Evolutionary conservation across 2,113 vertebrate species (phyloP).

Genomic region (Eolophus roseicapilla): DNA sequence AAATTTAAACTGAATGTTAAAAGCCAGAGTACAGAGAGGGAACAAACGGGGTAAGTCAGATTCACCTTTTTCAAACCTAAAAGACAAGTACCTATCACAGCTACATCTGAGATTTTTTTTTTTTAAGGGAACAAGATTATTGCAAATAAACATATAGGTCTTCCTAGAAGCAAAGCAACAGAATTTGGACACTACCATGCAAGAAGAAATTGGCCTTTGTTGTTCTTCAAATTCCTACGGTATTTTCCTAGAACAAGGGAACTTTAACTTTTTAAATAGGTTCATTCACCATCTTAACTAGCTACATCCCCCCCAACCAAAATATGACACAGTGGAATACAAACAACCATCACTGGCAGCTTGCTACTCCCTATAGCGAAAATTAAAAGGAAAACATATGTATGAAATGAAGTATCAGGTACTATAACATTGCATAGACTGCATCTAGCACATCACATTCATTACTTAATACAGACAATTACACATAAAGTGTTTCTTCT

Average conservation of each 20-base stretch:
- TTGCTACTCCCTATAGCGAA: not conserved
- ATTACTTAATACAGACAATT: not conserved
- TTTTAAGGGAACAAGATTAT: not conserved
- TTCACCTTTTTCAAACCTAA: not conserved
- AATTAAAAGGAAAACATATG: not conserved
- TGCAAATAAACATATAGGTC: not conserved
- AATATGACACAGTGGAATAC: not conserved
- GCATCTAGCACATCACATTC: not conserved
- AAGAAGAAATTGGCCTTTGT: not conserved
- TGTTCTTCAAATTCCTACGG: not conserved
- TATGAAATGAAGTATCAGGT: not conserved
- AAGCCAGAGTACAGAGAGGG: not conserved
- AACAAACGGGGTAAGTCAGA: not conserved
- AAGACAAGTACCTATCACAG: not conserved
- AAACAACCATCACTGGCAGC: rapidly evolving
- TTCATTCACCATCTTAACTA: not conserved
- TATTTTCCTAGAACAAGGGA: not conserved
- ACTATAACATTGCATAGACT: not conserved
- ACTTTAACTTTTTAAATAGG: not conserved
- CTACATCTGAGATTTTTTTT: not conserved
- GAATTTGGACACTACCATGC: not conserved
- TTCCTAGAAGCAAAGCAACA: not conserved
- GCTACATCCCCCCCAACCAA: not conserved
- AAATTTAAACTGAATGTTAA: not conserved
- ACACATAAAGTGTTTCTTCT: not conserved